phyloP scores from a whole-genome alignment of 2,797 vertebrate species.

The Aselliscus stoliczkanus region DNA sequence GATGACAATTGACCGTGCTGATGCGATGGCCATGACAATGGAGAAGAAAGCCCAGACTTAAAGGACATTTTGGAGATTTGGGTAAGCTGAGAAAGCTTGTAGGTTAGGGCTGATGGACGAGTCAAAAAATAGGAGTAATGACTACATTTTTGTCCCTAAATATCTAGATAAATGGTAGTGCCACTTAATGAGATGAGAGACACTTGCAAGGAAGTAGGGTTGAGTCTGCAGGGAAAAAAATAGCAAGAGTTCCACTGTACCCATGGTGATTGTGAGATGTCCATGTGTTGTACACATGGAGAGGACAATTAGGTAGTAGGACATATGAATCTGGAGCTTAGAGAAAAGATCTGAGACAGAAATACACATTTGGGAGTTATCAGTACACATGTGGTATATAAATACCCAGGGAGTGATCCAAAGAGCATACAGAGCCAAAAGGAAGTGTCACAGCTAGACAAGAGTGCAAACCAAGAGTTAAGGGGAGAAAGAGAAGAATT shows the following conservation, averaged over 20 bases:
- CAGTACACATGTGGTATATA: background rate
- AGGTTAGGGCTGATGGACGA: background rate
- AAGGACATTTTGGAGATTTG: background rate
- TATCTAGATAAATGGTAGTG: background rate
- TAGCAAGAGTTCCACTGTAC: background rate
- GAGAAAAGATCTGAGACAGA: background rate
- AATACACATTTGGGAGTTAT: background rate
- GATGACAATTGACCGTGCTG: background rate
- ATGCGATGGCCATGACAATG: accelerated
- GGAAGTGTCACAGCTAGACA: background rate
- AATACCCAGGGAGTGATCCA: background rate
- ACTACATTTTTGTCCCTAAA: background rate
- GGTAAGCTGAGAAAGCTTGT: background rate
- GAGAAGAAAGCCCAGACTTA: background rate
- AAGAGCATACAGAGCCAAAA: background rate
- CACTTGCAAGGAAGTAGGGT: background rate
- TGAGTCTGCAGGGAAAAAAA: background rate
- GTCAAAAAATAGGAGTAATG: background rate
- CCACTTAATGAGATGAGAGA: background rate
- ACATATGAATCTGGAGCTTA: background rate
- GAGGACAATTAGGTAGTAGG: background rate
- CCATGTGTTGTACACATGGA: background rate
- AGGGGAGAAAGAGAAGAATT: background rate
- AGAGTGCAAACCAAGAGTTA: background rate
- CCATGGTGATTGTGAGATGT: background rate